Evolutionary conservation across 2,888 invertebrate species (phyloP).

Genomic region (Allacma fusca): DNA sequence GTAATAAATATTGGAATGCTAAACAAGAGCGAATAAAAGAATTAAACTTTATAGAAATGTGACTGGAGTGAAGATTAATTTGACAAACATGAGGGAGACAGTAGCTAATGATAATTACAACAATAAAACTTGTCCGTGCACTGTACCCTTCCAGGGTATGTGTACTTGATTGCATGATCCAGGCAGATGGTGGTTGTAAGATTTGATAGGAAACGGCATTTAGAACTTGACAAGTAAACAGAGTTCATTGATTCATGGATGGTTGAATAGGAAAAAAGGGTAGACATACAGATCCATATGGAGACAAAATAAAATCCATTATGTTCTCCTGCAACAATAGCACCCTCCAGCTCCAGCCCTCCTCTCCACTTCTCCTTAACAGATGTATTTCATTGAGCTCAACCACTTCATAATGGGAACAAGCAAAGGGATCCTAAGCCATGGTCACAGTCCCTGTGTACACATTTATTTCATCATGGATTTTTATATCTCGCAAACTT

Average conservation of each 20-base stretch:
- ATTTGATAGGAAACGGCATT: background rate
- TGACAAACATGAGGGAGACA: conserved; percentile 19
- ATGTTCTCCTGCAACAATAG: conserved; percentile 26
- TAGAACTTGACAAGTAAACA: conserved; percentile 32
- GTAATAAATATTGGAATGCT: too few relatives aligned
- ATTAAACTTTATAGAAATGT: background rate
- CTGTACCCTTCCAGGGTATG: background rate
- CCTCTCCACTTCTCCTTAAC: background rate
- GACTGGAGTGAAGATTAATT: conserved; percentile 31
- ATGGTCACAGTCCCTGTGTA: too few relatives aligned
- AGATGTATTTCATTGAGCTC: conserved; percentile 27
- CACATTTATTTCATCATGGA: too few relatives aligned
- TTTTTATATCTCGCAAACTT: too few relatives aligned
- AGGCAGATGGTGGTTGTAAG: background rate
- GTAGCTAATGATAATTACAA: background rate
- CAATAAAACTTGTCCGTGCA: too few relatives aligned
- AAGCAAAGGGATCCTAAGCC: background rate
- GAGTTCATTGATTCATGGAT: conserved; percentile 40
- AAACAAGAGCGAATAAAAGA: too few relatives aligned
- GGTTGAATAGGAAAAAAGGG: conserved; percentile 32
- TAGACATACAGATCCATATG: conserved; percentile 19
- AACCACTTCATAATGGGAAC: conserved; percentile 30
- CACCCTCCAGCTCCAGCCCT: conserved; percentile 22
- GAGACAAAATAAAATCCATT: conserved; percentile 16
- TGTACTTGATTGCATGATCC: background rate